phyloP scores from a whole-genome alignment of 2,888 invertebrate species.

The Hemaris fuciformis region DNA sequence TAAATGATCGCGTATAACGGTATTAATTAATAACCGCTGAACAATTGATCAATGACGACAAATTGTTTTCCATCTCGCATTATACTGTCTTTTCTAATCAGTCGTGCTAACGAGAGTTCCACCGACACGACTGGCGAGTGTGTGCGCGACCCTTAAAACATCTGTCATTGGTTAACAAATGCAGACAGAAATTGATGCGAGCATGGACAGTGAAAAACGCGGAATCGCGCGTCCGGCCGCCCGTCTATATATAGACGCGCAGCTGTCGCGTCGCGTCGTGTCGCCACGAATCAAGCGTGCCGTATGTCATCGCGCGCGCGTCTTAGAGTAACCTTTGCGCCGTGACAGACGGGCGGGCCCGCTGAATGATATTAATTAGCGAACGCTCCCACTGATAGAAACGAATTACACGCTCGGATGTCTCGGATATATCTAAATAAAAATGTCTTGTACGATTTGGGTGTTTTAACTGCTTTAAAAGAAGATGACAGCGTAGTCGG shows the following conservation, averaged over 20 bases:
- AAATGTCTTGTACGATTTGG: neutral
- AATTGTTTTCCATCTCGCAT: neutral
- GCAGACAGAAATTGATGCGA: conserved; percentile 77
- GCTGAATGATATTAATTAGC: conserved; percentile 16
- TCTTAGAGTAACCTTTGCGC: conserved; percentile 35
- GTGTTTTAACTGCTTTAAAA: neutral
- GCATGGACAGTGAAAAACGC: conserved; percentile 79
- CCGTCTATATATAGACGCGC: conserved; percentile 63
- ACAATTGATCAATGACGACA: neutral
- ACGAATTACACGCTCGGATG: conserved; percentile 12
- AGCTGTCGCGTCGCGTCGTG: conserved; percentile 75
- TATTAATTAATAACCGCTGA: no score
- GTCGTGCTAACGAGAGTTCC: conserved; percentile 25
- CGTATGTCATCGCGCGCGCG: conserved; percentile 43
- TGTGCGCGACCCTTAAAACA: conserved; percentile 62
- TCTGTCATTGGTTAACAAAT: conserved; percentile 79
- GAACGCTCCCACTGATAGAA: conserved; percentile 3
- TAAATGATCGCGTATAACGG: neutral
- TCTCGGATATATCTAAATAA: neutral
- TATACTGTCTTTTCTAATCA: conserved; percentile 14
- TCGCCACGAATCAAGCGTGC: conserved; percentile 55
- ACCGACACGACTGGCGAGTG: neutral
- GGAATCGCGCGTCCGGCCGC: conserved; percentile 70
- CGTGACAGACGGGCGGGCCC: conserved; percentile 13
- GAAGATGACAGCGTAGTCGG: neutral